Evolutionary conservation across 1,140 invertebrate genomes (phyloP).

Genomic region (Caenorhabditis latens): DNA sequence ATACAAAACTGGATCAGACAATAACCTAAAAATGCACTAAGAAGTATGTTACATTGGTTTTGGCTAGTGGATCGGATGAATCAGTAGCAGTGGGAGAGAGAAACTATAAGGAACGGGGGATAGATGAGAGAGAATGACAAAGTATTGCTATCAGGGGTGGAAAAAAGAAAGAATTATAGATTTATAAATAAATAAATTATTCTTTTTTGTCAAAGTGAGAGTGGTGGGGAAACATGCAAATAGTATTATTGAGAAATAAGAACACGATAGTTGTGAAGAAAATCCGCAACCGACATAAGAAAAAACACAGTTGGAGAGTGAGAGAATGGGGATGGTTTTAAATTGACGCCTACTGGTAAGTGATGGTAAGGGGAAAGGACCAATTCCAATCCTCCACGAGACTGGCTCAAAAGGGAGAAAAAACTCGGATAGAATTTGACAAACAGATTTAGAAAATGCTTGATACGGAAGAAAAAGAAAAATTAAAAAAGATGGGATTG

Average conservation of each 20-base stretch:
- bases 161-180: background rate
- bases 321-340: background rate
- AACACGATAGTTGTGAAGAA: constrained; percentile 3
- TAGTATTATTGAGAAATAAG: background rate
- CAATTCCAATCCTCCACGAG: constrained; percentile 23
- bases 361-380: background rate
- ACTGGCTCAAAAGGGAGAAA: background rate
- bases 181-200: constrained; percentile 2
- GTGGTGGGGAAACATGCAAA: background rate
- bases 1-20: background rate
- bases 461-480: background rate
- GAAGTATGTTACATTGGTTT: background rate
- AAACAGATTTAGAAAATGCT: background rate
- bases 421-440: constrained; percentile 18
- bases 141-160: constrained; percentile 8
- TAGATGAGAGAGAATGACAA: background rate
- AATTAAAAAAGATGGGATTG: background rate
- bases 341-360: constrained; percentile 1
- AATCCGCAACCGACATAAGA: constrained; percentile 5
- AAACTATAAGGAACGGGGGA: too few species aligned
- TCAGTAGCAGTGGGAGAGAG: background rate
- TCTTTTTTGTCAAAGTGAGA: background rate
- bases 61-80: background rate
- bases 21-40: constrained; percentile 37
- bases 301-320: constrained; percentile 26